Evolutionary conservation across 2,888 invertebrate species (phyloP).

Genomic region (Lasioglossum zephyrum): DNA sequence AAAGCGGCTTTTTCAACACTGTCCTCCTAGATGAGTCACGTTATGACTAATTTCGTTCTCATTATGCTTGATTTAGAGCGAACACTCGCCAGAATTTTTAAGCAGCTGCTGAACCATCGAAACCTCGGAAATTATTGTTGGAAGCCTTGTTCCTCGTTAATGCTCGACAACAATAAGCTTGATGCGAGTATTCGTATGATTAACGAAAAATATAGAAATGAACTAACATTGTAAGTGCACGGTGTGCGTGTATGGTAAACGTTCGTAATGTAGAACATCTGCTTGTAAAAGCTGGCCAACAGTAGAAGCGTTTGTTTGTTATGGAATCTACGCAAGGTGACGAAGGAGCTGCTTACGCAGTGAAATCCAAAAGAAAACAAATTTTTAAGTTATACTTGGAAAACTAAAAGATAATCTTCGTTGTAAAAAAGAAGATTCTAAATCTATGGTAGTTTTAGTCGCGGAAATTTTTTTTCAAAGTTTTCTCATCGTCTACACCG

Average conservation of each 20-base stretch:
- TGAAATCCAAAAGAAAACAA: background rate
- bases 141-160: background rate
- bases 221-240: background rate
- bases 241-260: background rate
- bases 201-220: background rate
- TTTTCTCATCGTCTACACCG: background rate
- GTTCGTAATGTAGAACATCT: background rate
- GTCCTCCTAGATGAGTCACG: background rate
- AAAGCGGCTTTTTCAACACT: constrained; percentile 4
- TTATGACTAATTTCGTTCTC: constrained; percentile 8
- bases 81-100: background rate
- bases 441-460: background rate
- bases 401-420: background rate
- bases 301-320: background rate
- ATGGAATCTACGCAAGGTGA: background rate
- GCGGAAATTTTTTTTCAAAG: background rate
- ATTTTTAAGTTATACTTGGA: background rate
- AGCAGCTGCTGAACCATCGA: background rate
- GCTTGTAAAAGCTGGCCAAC: background rate
- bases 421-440: background rate
- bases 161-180: background rate
- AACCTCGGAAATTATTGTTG: background rate
- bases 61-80: constrained; percentile 13
- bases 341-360: background rate
- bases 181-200: background rate